These are phyloP conservation scores for Papilio helenus DNA, from an alignment of 1,140 invertebrate species.

Conservation along the genomic window DNA sequence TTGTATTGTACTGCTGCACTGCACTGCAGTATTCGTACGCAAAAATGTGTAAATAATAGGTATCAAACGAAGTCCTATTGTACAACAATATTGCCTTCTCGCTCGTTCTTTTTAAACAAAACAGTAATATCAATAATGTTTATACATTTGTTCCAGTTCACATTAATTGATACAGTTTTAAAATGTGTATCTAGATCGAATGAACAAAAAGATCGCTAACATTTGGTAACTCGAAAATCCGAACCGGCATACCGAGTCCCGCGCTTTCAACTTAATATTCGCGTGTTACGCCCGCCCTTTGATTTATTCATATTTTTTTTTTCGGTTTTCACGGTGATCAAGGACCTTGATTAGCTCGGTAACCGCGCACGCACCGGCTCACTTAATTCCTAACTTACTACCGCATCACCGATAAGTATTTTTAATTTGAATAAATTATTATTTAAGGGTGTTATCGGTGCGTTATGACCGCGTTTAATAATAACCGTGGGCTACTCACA, in stretches of 20 bases:
- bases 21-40: no score
- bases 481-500: constrained; percentile 66
- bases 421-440: constrained; percentile 83
- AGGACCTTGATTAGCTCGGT: constrained; percentile 68
- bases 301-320: constrained; percentile 70
- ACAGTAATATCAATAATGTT: no score
- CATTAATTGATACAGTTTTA: no score
- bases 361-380: constrained; percentile 73
- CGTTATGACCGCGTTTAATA: constrained; percentile 71
- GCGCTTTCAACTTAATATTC: constrained; percentile 70
- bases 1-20: not conserved
- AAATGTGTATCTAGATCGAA: not conserved
- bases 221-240: not conserved
- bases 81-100: no score
- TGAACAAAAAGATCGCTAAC: not conserved
- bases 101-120: no score
- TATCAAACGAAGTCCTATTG: no score
- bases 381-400: constrained; percentile 81
- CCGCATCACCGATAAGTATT: constrained; percentile 83
- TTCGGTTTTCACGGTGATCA: constrained; percentile 79
- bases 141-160: no score
- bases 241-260: not conserved
- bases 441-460: constrained; percentile 77
- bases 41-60: no score
- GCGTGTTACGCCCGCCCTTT: constrained; percentile 60